A percentile compares a stretch with the other conserved stretches of the same genome.
phyloP scores from a whole-genome alignment of 2,113 vertebrate genomes.

The Pygoscelis antarcticus region DNA sequence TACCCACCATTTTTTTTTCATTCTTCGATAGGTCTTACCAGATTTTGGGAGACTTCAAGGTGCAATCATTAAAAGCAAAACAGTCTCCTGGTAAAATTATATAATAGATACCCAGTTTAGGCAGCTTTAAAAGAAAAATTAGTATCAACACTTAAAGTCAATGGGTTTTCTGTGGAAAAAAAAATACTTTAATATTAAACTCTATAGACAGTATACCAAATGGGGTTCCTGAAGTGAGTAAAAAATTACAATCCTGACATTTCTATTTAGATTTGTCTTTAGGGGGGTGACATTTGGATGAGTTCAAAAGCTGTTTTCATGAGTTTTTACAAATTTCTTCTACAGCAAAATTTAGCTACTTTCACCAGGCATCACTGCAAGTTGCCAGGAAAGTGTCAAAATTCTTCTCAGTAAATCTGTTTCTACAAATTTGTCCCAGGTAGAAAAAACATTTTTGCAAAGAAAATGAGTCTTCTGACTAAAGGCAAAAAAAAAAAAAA shows the following conservation, averaged over 20 bases:
- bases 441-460: constrained; percentile 23
- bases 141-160: not conserved
- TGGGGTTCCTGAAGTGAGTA: not conserved
- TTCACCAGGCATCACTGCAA: constrained; percentile 20
- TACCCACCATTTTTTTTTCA: not conserved
- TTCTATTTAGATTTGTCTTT: constrained; percentile 31
- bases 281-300: not conserved
- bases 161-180: not conserved
- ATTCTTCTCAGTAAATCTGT: constrained; percentile 41
- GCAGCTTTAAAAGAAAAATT: not conserved
- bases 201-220: not conserved
- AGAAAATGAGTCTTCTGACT: not conserved
- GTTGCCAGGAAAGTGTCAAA: constrained; percentile 62
- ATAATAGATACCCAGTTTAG: not conserved
- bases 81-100: not conserved
- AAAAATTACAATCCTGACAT: not conserved
- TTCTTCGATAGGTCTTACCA: not conserved
- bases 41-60: not conserved
- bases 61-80: not conserved
- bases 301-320: constrained; percentile 34
- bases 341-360: constrained; percentile 50
- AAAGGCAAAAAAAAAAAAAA: not conserved
- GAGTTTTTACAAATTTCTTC: constrained; percentile 17
- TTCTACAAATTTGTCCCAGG: constrained; percentile 51
- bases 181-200: not conserved